Percentiles rank a stretch among this genome's conserved stretches.
Evolutionary conservation across 2,888 invertebrate species (phyloP).

Genomic region (Volucella bombylans): DNA sequence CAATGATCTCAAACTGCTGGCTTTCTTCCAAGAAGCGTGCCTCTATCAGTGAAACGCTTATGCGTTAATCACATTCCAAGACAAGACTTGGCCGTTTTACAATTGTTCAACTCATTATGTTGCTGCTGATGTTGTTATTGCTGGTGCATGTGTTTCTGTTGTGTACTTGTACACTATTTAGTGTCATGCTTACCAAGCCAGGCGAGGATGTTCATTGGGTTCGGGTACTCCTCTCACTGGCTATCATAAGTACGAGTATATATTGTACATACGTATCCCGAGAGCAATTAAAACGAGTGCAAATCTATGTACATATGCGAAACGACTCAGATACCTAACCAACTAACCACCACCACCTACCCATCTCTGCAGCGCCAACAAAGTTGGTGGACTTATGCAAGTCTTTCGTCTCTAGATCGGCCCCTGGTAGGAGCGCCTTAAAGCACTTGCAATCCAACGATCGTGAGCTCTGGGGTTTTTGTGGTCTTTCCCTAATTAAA

Average conservation of each 20-base stretch:
- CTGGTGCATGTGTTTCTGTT: constrained; percentile 30
- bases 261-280: constrained; percentile 19
- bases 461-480: constrained; percentile 29
- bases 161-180: constrained; percentile 24
- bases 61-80: constrained; percentile 54
- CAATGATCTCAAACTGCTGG: constrained; percentile 44
- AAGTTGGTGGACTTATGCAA: constrained; percentile 18
- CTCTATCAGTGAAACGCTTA: constrained; percentile 35
- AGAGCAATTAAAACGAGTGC: constrained; percentile 51
- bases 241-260: neutral
- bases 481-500: constrained; percentile 74
- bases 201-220: constrained; percentile 61
- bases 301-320: neutral
- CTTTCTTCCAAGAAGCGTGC: constrained; percentile 44
- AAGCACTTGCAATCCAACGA: constrained; percentile 10
- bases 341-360: constrained; percentile 1
- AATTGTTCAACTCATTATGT: constrained; percentile 49
- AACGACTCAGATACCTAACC: constrained; percentile 5
- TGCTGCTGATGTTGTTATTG: constrained; percentile 11
- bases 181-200: constrained; percentile 51
- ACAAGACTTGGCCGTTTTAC: constrained; percentile 44
- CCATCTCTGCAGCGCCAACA: neutral
- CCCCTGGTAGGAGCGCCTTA: constrained; percentile 1
- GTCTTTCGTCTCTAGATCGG: neutral
- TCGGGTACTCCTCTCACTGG: constrained; percentile 7